Evolutionary conservation across 2,113 vertebrate genomes (phyloP), one percentile per base, ranked within the genome.

Genomic region (Burhinus bistriatus): DNA sequence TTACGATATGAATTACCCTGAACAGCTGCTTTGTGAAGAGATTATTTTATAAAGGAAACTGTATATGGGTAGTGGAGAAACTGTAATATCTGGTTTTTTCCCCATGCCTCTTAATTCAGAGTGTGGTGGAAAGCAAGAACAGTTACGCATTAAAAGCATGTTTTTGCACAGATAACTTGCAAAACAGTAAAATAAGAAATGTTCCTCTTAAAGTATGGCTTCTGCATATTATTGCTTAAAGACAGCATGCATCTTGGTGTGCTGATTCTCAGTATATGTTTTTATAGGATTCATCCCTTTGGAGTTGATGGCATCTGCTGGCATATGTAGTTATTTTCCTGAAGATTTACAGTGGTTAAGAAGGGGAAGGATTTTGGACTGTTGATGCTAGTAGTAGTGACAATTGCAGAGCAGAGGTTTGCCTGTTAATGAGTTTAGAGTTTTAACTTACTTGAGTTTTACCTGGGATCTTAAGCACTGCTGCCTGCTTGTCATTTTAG

Each of bases 191-290:
- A 77, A 45, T 38, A 27, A 89, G 32, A 44, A 45, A 15, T 36
- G 21, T 40, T 11, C 2, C 58, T 85, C 22, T 64, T 52, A 30
- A 8, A 16, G 27, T 38, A 3, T 62, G 45, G 51, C 27, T 75
- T 93, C 25, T 89, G 72, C 30, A 9, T 45, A 6, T 62, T 11
- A 20, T 27, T 68, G 20, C 59, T 69, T 73, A 6, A 29, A 2
- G 3, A 70, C 36, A 2, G 0, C 49, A 19, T 34, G 70, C n/a
- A 36, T 51, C n/a, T 86, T 7, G 0, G 2, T 17, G 40, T 83
- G 72, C n/a, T 65, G 3, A 51, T 47, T 25, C 29, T 32, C n/a
- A 30, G 29, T 45, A 2, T 13, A 2, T 49, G 23, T 45, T 55
- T 54, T 85, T 11, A 18, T 14, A 30, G 71, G 12, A 18, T 23